These are phyloP conservation scores for Tamias sibiricus DNA, from an alignment of 2,113 vertebrate species.

Conservation along the genomic window DNA sequence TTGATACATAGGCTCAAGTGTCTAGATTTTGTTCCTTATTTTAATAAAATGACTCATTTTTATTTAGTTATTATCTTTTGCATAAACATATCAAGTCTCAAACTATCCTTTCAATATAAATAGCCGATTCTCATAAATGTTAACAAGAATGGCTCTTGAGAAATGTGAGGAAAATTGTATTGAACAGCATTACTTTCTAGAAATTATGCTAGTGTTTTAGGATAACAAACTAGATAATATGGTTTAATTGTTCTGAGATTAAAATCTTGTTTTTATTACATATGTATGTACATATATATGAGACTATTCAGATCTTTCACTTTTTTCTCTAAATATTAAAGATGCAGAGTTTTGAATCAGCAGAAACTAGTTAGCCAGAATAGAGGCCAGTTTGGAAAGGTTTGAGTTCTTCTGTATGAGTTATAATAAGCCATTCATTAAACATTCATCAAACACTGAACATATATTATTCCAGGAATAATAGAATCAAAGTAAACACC, in stretches of 20 bases:
- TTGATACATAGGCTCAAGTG: slow-evolving; percentile 61
- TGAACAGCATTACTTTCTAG: background rate
- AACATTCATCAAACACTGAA: slow-evolving; percentile 33
- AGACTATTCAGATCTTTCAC: slow-evolving; percentile 19
- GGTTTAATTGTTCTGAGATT: slow-evolving; percentile 28
- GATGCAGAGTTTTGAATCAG: too few species aligned
- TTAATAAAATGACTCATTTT: slow-evolving; percentile 39
- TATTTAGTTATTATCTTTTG: slow-evolving; percentile 69
- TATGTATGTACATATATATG: background rate
- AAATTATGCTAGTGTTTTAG: slow-evolving; percentile 48
- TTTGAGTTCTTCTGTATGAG: background rate
- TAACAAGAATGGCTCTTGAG: slow-evolving; percentile 33
- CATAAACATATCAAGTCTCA: slow-evolving; percentile 65
- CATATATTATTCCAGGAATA: slow-evolving; percentile 12
- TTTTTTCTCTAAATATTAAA: background rate
- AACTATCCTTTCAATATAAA: slow-evolving; percentile 56
- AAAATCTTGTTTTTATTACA: background rate
- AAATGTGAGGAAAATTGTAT: slow-evolving; percentile 17
- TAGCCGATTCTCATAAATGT: slow-evolving; percentile 7
- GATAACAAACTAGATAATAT: slow-evolving; percentile 8
- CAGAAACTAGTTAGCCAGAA: too few species aligned
- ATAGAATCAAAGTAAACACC: slow-evolving; percentile 35
- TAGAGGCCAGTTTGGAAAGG: background rate
- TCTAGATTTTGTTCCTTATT: slow-evolving; percentile 71
- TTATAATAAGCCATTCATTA: slow-evolving; percentile 4